These are phyloP conservation scores for Propithecus perrieri DNA, from an alignment of 2,797 vertebrate species.

Conservation along the genomic window DNA sequence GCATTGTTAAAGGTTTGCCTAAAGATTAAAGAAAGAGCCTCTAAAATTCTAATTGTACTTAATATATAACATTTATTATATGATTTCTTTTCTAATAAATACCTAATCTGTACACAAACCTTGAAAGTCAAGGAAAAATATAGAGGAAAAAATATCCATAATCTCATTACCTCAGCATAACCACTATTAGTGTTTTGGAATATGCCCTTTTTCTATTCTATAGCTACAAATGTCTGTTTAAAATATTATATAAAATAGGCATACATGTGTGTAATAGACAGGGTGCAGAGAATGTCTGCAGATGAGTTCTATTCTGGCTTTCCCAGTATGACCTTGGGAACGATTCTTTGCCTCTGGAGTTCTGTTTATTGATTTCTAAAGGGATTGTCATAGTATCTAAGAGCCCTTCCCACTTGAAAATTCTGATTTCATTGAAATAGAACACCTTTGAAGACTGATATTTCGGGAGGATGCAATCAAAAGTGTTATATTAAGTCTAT, in stretches of 20 bases:
- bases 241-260: not conserved
- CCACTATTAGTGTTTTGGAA: not conserved
- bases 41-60: slow-evolving; percentile 1
- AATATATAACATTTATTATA: not conserved
- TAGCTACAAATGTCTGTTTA: not conserved
- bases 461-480: not conserved
- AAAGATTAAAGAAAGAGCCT: not conserved
- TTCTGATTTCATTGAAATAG: slow-evolving; percentile 19
- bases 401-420: not conserved
- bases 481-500: not conserved
- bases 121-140: slow-evolving; percentile 43
- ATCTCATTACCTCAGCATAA: not conserved
- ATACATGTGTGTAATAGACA: not conserved
- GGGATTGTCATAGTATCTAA: not conserved
- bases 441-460: slow-evolving; percentile 16
- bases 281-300: not conserved
- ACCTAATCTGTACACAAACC: not conserved
- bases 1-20: not conserved
- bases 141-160: not conserved
- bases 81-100: not conserved
- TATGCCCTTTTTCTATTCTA: not conserved
- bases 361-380: slow-evolving; percentile 33
- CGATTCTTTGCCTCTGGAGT: slow-evolving; percentile 2
- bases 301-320: not conserved
- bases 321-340: not conserved